phyloP scores from a whole-genome alignment of 1,140 invertebrate species.

The Rhyzopertha dominica region DNA sequence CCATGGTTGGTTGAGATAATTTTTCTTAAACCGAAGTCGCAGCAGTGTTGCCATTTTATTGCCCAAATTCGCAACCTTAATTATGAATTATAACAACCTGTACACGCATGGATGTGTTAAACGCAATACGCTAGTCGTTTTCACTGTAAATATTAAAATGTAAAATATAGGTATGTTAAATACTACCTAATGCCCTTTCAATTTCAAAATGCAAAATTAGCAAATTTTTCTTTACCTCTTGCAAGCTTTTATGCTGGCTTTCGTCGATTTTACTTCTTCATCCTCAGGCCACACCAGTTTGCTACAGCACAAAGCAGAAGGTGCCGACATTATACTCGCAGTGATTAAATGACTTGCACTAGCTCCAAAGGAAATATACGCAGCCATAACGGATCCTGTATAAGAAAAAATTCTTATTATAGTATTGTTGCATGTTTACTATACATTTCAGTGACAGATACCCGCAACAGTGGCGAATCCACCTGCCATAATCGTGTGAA shows the following conservation, averaged over 20 bases:
- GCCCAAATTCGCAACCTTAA: no score
- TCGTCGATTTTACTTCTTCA: slow-evolving; percentile 64
- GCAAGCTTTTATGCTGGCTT: slow-evolving; percentile 44
- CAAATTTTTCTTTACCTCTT: not conserved
- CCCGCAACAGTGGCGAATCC: slow-evolving; percentile 95
- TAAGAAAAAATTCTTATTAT: slow-evolving; percentile 8
- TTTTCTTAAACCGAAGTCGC: no score
- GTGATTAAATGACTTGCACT: slow-evolving; percentile 76
- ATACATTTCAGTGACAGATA: slow-evolving; percentile 28
- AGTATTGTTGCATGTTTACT: not conserved
- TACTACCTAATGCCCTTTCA: no score
- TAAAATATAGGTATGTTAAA: no score
- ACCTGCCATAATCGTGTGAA: slow-evolving; percentile 88
- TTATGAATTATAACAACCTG: no score
- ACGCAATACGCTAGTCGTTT: no score
- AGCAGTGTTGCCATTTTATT: no score
- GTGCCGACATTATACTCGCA: slow-evolving; percentile 93
- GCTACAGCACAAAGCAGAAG: slow-evolving; percentile 80
- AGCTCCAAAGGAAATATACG: slow-evolving; percentile 88
- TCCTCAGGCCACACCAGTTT: slow-evolving; percentile 92
- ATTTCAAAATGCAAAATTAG: no score
- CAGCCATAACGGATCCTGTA: slow-evolving; percentile 78
- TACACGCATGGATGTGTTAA: no score
- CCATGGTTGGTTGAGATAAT: no score
- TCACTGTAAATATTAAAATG: no score